A percentile compares a stretch with the other conserved stretches of the same genome.
Conservation (phyloP, 1,140 invertebrate species). For the Bathynomus jamesi region DNA sequence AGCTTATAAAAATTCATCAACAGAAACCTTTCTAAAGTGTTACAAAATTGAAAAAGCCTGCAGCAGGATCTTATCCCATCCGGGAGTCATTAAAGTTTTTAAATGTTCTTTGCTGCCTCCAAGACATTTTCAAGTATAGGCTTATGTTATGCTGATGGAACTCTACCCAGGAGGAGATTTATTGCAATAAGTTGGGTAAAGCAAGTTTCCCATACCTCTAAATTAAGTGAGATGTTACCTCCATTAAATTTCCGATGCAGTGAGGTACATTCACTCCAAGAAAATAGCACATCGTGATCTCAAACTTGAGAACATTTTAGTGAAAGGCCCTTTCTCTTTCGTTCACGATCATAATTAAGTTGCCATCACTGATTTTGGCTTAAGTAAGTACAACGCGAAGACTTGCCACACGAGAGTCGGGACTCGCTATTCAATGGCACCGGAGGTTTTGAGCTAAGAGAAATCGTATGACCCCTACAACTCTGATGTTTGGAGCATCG, state of each 20-base stretch:
- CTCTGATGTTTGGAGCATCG: constrained; percentile 11
- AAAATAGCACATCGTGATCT: constrained; percentile 12
- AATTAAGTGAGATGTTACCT: constrained; percentile 1
- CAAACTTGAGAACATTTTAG: constrained; percentile 11
- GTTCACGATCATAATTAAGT: constrained; percentile 5
- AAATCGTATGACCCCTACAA: constrained; percentile 12
- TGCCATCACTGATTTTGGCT: constrained; percentile 8
- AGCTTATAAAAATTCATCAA: background rate
- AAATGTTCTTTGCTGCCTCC: background rate
- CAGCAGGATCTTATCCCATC: constrained; percentile 4
- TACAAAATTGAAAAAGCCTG: constrained; percentile 14
- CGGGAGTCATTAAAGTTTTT: constrained; percentile 9
- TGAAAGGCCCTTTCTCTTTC: constrained; percentile 3
- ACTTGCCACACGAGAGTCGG: constrained; percentile 1
- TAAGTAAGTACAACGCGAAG: background rate
- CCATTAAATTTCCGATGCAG: background rate
- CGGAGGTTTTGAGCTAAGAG: constrained; percentile 1
- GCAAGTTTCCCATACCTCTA: background rate
- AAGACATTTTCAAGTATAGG: background rate
- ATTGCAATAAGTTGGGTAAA: background rate
- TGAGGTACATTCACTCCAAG: constrained; percentile 10
- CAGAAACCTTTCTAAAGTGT: constrained; percentile 13
- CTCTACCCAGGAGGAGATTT: constrained; percentile 8
- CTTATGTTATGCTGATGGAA: constrained; percentile 9
- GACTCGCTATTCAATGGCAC: constrained; percentile 14